phyloP scores from a whole-genome alignment of 2,888 invertebrate species.

The Loripinus fragilis region DNA sequence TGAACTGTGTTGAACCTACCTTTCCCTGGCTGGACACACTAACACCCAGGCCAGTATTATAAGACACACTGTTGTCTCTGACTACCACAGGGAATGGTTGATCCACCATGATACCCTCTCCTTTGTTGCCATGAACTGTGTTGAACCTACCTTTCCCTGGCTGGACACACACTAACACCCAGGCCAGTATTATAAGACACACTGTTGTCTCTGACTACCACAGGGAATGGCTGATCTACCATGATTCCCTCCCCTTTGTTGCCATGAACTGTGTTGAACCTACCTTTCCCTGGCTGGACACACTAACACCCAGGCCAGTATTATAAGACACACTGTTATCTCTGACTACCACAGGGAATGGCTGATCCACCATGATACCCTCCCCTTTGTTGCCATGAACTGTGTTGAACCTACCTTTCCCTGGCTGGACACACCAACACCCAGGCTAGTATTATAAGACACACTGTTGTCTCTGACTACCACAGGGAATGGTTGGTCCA shows the following conservation, averaged over 20 bases:
- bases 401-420: conserved; percentile 57
- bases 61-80: conserved; percentile 72
- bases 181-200: conserved; percentile 73
- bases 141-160: conserved; percentile 71
- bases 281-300: too few species aligned
- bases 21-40: conserved; percentile 56
- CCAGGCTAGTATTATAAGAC: conserved; percentile 73
- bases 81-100: conserved; percentile 68
- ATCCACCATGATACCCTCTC: conserved; percentile 72
- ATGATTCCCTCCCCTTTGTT: conserved; percentile 69
- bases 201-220: conserved; percentile 69
- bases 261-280: too few species aligned
- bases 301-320: too few species aligned
- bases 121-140: conserved; percentile 74
- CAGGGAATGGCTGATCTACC: conserved; percentile 67
- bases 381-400: too few species aligned
- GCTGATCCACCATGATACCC: too few species aligned
- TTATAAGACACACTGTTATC: too few species aligned
- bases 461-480: conserved; percentile 71
- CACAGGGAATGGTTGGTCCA: conserved; percentile 71
- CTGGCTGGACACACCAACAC: conserved; percentile 61
- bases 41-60: conserved; percentile 73
- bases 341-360: too few species aligned
- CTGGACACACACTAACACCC: conserved; percentile 66
- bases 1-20: conserved; percentile 48